phyloP scores from a whole-genome alignment of 2,888 invertebrate genomes.

The Pheosia gnoma region DNA sequence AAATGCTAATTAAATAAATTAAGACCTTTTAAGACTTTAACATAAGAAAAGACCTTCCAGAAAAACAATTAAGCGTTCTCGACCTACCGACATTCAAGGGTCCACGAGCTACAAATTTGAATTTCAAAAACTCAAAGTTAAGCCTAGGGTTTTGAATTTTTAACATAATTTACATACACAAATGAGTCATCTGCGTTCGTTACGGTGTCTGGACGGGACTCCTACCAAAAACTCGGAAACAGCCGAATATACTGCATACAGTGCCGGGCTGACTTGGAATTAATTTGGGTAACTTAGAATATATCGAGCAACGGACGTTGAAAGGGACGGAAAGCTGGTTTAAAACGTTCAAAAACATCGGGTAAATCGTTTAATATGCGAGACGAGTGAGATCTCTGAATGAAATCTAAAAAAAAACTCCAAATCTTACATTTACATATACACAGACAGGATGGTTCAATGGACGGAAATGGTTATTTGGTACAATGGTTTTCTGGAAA shows the following conservation, averaged over 20 bases:
- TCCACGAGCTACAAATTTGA: constrained; percentile 52
- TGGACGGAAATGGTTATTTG: constrained; percentile 72
- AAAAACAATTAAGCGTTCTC: constrained; percentile 52
- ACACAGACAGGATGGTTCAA: constrained; percentile 61
- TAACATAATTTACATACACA: constrained; percentile 63
- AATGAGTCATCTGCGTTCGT: constrained; percentile 65
- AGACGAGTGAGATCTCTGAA: constrained; percentile 49
- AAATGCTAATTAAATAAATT: constrained; percentile 23
- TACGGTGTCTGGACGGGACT: constrained; percentile 41
- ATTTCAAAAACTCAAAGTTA: constrained; percentile 52
- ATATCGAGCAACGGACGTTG: constrained; percentile 26
- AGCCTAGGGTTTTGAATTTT: constrained; percentile 53
- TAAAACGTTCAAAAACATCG: constrained; percentile 27
- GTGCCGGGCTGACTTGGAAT: constrained; percentile 9
- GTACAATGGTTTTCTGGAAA: constrained; percentile 68
- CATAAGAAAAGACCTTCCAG: constrained; percentile 13
- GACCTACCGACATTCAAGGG: constrained; percentile 41
- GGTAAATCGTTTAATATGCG: constrained; percentile 50
- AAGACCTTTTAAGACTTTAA: constrained; percentile 18
- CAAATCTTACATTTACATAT: constrained; percentile 49
- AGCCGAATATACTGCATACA: constrained; percentile 15
- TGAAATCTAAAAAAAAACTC: constrained; percentile 55
- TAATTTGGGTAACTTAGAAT: constrained; percentile 15
- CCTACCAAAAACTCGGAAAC: constrained; percentile 22
- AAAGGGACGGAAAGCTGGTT: constrained; percentile 22